Base-by-base conservation (phyloP, 2,888 invertebrate genomes). In the Caenorhabditis parvicauda region DNA sequence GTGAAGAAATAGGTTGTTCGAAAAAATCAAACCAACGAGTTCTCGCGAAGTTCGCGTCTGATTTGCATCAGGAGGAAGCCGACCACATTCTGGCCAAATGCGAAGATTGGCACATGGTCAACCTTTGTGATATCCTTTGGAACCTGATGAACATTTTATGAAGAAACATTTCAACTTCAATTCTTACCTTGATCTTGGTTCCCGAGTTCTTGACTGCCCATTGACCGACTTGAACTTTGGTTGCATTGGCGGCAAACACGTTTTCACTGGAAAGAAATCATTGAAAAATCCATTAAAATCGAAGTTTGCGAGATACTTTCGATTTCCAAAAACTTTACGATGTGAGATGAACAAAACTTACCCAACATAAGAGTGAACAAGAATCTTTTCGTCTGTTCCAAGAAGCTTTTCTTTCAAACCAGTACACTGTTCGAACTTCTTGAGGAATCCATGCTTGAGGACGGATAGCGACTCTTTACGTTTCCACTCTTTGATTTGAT, bases 401-500 rank as follows among this genome's bases (percentile, higher is more conserved):
- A 67, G 21, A 7, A 67, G 53, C 14, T 47, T 42, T 28, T 46
- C 7, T 9, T 54, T 42, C 53, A 75, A 43, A 4, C 64, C 64
- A 1, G 53, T 49, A 46, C 64, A 54, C 45, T 72, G 72, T 0
- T 25, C 24, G 54, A 72, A 75, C 49, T 75, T 76, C 32, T 72
- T 50, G 6, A 42, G 43, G 35, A 70, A 51, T 1, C 66, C 76
- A 47, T 70, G 63, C 48, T 67, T 46, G 27, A 74, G 50, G n/a
- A 74, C 59, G 7, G 42, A 27, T 24, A 70, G 52, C 3, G 71
- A 68, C 14, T 73, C 62, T 5, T 25, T 51, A 2, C 44, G 45
- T 44, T 71, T 71, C 74, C 74, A 74, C 21, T 62, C 53, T 3
- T 64, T 61, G 7, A 74, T 41, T 59, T 65, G 29, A 37, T n/a